These are phyloP conservation scores for Acanthopagrus latus DNA, from an alignment of 2,797 vertebrate species.

Conservation along the genomic window DNA sequence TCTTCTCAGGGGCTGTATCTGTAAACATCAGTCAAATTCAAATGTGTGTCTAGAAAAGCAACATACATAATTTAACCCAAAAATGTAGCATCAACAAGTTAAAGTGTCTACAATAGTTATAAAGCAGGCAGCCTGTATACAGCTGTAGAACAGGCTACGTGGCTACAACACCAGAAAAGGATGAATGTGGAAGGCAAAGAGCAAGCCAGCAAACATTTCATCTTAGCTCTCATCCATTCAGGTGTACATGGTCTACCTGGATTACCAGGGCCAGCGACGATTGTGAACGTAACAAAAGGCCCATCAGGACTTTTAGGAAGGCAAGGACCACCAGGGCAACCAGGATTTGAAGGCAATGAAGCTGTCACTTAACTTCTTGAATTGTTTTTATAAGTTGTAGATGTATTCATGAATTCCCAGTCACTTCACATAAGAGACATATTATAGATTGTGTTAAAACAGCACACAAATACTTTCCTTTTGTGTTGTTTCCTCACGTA, in stretches of 20 bases:
- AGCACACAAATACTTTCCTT: background rate
- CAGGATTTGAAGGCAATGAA: conserved; percentile 62
- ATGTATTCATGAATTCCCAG: background rate
- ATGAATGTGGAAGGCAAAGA: background rate
- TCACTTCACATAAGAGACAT: background rate
- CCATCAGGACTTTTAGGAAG: conserved; percentile 42
- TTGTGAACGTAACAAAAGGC: conserved; percentile 47
- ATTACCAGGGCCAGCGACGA: background rate
- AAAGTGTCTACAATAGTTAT: no score
- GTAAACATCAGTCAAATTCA: background rate
- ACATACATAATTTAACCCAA: background rate
- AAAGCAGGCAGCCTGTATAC: background rate
- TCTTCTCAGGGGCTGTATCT: background rate
- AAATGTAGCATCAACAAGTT: background rate
- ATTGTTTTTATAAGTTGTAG: background rate
- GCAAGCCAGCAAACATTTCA: background rate
- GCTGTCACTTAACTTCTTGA: background rate
- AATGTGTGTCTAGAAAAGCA: background rate
- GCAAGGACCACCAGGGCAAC: conserved; percentile 40
- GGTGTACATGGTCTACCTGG: conserved; percentile 60
- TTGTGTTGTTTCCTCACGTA: conserved; percentile 4
- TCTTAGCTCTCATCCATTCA: conserved; percentile 36
- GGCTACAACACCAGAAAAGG: background rate
- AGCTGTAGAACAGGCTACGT: background rate
- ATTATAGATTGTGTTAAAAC: background rate